A percentile compares a stretch with the other conserved stretches of the same genome.
These are phyloP conservation scores for Ageneiosus marmoratus DNA, from an alignment of 2,113 vertebrate genomes.

Conservation along the genomic window DNA sequence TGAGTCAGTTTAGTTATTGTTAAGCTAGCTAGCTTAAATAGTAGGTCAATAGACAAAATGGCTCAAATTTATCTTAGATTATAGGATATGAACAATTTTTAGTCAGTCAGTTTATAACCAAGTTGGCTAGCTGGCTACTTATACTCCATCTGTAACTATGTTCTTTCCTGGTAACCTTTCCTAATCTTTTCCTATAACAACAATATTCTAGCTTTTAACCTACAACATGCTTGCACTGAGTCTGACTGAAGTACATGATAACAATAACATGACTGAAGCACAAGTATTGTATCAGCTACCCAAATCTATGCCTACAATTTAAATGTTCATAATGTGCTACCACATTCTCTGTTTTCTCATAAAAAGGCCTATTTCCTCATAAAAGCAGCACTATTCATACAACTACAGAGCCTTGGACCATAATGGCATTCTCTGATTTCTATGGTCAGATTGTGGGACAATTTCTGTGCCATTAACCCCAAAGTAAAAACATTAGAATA, in stretches of 20 bases:
- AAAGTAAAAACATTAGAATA: background rate
- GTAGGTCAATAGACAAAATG: background rate
- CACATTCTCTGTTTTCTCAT: conserved; percentile 20
- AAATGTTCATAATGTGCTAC: background rate
- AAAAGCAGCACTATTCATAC: conserved; percentile 27
- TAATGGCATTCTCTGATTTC: conserved; percentile 50
- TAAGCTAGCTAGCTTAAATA: background rate
- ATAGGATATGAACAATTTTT: background rate
- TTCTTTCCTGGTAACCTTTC: background rate
- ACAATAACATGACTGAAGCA: background rate
- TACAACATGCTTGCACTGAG: background rate
- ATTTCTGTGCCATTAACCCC: background rate
- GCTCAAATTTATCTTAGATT: background rate
- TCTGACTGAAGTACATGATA: background rate
- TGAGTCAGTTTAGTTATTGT: background rate
- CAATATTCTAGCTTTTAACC: background rate
- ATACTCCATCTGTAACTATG: background rate
- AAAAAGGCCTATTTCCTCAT: conserved; percentile 44
- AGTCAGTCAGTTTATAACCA: background rate
- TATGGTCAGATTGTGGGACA: conserved; percentile 32
- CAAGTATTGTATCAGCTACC: background rate
- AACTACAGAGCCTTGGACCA: conserved; percentile 21
- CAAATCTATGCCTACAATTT: background rate
- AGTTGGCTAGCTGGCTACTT: background rate
- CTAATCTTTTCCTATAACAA: background rate